phyloP scores from a whole-genome alignment of 2,797 vertebrate genomes.

The Sciurus carolinensis region DNA sequence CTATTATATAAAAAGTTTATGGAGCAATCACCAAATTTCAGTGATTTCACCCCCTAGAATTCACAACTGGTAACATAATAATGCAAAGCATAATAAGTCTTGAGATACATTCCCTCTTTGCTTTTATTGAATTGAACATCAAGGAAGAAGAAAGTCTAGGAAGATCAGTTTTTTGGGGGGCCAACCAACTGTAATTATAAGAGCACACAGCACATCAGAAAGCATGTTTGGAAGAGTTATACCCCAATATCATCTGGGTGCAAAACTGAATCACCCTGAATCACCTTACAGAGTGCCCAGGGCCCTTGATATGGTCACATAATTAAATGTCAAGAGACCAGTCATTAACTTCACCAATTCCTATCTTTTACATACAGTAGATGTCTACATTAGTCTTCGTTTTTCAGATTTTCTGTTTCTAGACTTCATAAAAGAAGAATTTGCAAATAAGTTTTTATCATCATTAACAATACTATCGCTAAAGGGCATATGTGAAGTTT shows the following conservation, averaged over 20 bases:
- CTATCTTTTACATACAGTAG: slow-evolving; percentile 45
- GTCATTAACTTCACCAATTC: slow-evolving; percentile 45
- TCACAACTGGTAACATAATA: slow-evolving; percentile 28
- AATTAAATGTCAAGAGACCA: slow-evolving; percentile 60
- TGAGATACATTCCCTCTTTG: background rate
- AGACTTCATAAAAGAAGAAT: slow-evolving; percentile 83
- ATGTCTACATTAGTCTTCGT: slow-evolving; percentile 61
- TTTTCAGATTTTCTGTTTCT: slow-evolving; percentile 79
- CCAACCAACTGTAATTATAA: background rate
- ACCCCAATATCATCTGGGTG: background rate
- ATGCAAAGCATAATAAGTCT: background rate
- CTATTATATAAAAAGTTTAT: background rate
- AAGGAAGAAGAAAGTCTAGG: background rate
- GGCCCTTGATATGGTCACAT: background rate
- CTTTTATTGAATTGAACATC: slow-evolving; percentile 7
- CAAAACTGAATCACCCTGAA: background rate
- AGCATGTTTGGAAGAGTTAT: background rate
- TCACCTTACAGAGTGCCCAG: background rate
- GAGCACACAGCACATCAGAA: background rate
- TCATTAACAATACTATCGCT: slow-evolving; percentile 81
- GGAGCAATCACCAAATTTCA: background rate
- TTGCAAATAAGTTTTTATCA: slow-evolving; percentile 84
- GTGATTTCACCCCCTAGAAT: background rate
- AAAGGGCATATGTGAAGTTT: slow-evolving; percentile 84
- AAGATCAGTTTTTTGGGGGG: background rate